A percentile compares a stretch with the other conserved stretches of the same genome.
These are phyloP conservation scores for Sebastes kiyomatsui DNA, from an alignment of 2,797 vertebrate species.

Conservation along the genomic window DNA sequence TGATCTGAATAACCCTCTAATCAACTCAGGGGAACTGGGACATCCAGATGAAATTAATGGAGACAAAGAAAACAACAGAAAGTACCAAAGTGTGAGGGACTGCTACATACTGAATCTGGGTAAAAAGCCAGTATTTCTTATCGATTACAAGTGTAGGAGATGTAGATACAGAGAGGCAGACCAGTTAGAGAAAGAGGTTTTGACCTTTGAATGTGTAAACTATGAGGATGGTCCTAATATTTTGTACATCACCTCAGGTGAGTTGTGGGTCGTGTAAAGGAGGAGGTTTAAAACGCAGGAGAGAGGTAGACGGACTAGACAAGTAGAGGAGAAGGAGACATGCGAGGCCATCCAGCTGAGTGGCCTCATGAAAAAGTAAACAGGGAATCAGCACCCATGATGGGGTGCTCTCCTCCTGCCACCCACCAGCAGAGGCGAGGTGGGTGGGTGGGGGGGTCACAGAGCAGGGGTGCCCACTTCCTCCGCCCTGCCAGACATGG, in stretches of 20 bases:
- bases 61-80: too few relatives aligned
- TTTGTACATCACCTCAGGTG: neutral
- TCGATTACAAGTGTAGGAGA: too few relatives aligned
- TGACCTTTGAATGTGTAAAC: neutral
- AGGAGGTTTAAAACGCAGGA: neutral
- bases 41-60: too few relatives aligned
- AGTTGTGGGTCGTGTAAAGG: neutral
- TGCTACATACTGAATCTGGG: neutral
- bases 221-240: neutral
- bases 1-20: neutral
- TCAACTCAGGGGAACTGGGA: neutral
- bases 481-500: slow-evolving; percentile 2
- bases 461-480: neutral
- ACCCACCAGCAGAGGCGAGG: slow-evolving; percentile 17
- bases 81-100: neutral
- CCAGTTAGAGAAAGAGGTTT: neutral
- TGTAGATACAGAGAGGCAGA: too few relatives aligned
- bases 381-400: slow-evolving; percentile 70
- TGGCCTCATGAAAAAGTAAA: slow-evolving; percentile 80
- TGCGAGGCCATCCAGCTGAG: slow-evolving; percentile 39
- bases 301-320: neutral
- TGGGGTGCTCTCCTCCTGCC: slow-evolving; percentile 54
- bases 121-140: too few relatives aligned
- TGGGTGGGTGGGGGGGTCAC: slow-evolving; percentile 1
- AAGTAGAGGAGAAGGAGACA: slow-evolving; percentile 4